These are phyloP conservation scores for Thalassaphorura encarpata DNA, from an alignment of 1,140 invertebrate genomes.

Conservation along the genomic window DNA sequence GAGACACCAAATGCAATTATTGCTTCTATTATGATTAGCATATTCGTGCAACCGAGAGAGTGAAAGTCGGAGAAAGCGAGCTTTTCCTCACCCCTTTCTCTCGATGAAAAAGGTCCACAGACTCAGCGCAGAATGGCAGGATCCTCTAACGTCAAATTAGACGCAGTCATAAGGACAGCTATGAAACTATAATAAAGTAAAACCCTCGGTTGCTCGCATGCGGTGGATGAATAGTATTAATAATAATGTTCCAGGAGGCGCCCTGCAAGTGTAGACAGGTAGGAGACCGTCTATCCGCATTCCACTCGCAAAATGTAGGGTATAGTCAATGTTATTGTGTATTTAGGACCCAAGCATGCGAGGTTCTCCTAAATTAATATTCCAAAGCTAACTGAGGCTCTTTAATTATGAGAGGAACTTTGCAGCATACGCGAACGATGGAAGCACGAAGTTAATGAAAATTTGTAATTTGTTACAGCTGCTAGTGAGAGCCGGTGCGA, in stretches of 20 bases:
- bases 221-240: no score
- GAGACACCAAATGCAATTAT: not conserved
- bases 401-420: not conserved
- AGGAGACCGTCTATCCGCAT: no score
- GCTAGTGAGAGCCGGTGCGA: slow-evolving; percentile 81
- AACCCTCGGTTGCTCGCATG: no score
- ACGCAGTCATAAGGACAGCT: no score
- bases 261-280: no score
- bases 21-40: not conserved
- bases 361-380: not conserved
- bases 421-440: not conserved
- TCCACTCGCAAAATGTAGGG: not conserved
- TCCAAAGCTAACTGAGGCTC: not conserved
- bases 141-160: no score
- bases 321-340: no score
- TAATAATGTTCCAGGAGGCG: no score
- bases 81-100: no score
- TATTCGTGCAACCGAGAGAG: not conserved
- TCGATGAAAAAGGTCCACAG: no score
- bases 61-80: not conserved
- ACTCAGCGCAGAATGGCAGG: no score
- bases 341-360: not conserved
- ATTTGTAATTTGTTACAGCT: slow-evolving; percentile 45
- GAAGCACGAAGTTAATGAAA: not conserved
- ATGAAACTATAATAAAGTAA: no score